Percentiles rank a stretch among this genome's conserved stretches.
Conservation (phyloP, 1,140 invertebrate genomes). For the Hetaerina americana region DNA sequence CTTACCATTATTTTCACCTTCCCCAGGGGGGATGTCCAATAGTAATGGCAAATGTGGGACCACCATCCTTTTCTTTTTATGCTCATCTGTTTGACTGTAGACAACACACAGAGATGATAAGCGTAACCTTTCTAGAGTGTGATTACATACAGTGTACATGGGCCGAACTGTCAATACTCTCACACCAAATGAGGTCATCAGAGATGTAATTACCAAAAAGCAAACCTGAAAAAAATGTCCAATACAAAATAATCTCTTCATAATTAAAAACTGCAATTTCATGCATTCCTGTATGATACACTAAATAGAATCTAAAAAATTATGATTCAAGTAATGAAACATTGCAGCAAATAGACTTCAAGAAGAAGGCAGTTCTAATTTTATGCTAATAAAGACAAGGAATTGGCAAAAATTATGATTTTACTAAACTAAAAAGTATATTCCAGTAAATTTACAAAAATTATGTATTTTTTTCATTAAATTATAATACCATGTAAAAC, state of each 20-base stretch:
- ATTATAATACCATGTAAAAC: no score
- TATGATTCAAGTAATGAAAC: no score
- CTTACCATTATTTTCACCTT: neutral
- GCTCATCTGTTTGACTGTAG: neutral
- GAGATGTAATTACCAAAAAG: conserved; percentile 34
- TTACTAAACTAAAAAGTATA: no score
- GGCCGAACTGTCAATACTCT: neutral
- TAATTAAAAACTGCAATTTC: no score
- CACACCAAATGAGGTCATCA: neutral
- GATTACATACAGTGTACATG: neutral
- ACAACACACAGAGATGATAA: neutral
- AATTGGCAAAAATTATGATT: no score
- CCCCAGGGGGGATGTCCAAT: neutral
- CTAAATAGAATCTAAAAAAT: no score
- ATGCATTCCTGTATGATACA: no score
- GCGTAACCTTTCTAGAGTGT: neutral
- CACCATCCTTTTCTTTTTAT: neutral
- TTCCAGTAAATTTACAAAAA: no score
- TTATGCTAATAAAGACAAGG: no score
- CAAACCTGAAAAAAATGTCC: conserved; percentile 25
- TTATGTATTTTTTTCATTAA: no score
- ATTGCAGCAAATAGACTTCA: no score
- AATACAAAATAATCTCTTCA: conserved; percentile 12
- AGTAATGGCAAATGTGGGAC: neutral
- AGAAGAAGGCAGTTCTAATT: no score